Percentiles rank a stretch among this genome's conserved stretches.
Conservation (phyloP, 2,888 invertebrate genomes). For the Cryptocephalus primarius region DNA sequence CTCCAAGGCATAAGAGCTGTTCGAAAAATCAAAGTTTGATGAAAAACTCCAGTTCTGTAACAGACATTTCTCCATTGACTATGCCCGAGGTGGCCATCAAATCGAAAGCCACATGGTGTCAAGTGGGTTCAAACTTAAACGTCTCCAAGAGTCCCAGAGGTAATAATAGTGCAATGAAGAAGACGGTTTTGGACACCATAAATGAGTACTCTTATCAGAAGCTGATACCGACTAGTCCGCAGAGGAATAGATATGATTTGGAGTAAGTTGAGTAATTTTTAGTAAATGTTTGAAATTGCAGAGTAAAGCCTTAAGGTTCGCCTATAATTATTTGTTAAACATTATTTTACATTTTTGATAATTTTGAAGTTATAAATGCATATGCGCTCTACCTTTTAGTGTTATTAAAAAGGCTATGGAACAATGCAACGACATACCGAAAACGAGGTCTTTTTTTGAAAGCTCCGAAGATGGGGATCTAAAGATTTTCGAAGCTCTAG, state of each 20-base stretch:
- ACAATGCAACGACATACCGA: too few species aligned
- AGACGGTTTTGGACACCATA: slow-evolving; percentile 9
- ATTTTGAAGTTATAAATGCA: too few species aligned
- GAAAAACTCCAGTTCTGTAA: neutral
- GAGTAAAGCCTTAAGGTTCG: too few species aligned
- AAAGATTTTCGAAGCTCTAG: slow-evolving; percentile 66
- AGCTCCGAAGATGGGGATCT: slow-evolving; percentile 43
- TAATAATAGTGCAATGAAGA: neutral
- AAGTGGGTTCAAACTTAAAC: too few species aligned
- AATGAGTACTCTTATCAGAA: slow-evolving; percentile 11
- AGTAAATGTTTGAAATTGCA: too few species aligned
- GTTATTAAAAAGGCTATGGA: too few species aligned
- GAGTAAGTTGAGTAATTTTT: too few species aligned
- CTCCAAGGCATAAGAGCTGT: slow-evolving; percentile 1
- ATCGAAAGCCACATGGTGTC: slow-evolving; percentile 25
- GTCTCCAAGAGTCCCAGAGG: neutral
- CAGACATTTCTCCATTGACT: slow-evolving; percentile 24
- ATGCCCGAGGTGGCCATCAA: slow-evolving; percentile 25
- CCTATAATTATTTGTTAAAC: too few species aligned
- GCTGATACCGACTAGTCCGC: slow-evolving; percentile 5
- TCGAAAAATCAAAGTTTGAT: slow-evolving; percentile 19
- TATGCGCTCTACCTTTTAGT: too few species aligned
- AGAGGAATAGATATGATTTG: neutral
- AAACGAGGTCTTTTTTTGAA: too few species aligned
- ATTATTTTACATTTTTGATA: too few species aligned